Evolutionary conservation across 2,113 vertebrate genomes (phyloP).

Genomic region (Taxidea taxus): DNA sequence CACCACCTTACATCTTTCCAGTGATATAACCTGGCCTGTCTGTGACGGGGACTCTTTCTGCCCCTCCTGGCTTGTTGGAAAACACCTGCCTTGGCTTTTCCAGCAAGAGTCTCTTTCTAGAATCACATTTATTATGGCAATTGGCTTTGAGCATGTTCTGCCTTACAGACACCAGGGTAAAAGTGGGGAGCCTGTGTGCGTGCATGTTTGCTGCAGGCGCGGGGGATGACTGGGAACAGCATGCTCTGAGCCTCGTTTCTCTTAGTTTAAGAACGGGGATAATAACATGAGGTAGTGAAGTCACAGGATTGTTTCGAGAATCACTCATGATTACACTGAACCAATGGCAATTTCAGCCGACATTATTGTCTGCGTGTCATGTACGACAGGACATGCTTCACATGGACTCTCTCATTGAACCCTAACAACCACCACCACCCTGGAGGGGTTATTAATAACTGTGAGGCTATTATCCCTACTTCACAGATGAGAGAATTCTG

Average conservation of each 20-base stretch:
- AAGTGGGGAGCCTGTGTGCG: neutral
- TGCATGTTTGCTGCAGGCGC: neutral
- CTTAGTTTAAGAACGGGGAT: neutral
- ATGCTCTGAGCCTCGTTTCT: neutral
- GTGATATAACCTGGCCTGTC: accelerated
- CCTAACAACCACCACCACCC: too few relatives aligned
- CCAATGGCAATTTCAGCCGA: neutral
- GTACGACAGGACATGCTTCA: neutral
- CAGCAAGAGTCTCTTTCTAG: neutral
- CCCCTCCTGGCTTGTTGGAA: neutral
- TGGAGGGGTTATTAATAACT: neutral
- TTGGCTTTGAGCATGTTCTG: neutral
- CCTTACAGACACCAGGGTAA: neutral
- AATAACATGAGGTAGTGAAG: neutral
- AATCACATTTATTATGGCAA: neutral
- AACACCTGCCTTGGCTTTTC: neutral
- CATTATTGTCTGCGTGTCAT: neutral
- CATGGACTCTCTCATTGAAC: neutral
- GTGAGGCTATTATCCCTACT: neutral
- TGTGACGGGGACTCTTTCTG: neutral
- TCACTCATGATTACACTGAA: neutral
- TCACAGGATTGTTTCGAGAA: neutral
- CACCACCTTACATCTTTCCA: neutral
- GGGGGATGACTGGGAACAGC: neutral
- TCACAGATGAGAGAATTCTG: neutral